phyloP scores from a whole-genome alignment of 2,113 vertebrate species.

The Chlorocebus sabaeus region DNA sequence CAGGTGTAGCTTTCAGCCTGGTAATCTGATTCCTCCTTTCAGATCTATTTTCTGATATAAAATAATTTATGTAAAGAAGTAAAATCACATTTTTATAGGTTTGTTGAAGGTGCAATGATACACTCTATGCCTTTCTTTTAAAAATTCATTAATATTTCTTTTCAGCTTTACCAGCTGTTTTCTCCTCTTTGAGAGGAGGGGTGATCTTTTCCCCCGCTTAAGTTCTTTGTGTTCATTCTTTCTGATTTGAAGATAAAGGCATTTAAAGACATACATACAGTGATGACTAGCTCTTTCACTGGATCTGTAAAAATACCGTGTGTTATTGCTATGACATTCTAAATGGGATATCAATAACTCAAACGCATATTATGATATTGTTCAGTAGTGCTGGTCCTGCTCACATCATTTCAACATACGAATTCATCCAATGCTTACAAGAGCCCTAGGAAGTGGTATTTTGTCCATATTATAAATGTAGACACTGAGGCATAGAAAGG shows the following conservation, averaged over 20 bases:
- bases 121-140: neutral
- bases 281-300: accelerated
- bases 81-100: neutral
- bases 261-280: accelerated
- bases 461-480: neutral
- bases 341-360: no score
- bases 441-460: accelerated
- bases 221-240: neutral
- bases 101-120: accelerated
- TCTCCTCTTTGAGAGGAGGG: neutral
- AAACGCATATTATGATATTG: accelerated
- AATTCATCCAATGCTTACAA: no score
- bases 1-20: no score
- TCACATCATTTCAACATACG: accelerated
- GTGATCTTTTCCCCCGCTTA: neutral
- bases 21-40: neutral
- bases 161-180: neutral
- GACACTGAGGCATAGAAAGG: neutral
- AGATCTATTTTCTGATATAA: neutral
- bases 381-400: accelerated
- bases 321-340: accelerated
- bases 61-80: neutral
- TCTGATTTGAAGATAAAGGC: no score
- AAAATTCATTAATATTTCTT: no score
- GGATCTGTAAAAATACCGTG: accelerated